Evolutionary conservation across 64 coral and sea anemone species (phyloP).

Genomic region (Cladopsammia gracilis): DNA sequence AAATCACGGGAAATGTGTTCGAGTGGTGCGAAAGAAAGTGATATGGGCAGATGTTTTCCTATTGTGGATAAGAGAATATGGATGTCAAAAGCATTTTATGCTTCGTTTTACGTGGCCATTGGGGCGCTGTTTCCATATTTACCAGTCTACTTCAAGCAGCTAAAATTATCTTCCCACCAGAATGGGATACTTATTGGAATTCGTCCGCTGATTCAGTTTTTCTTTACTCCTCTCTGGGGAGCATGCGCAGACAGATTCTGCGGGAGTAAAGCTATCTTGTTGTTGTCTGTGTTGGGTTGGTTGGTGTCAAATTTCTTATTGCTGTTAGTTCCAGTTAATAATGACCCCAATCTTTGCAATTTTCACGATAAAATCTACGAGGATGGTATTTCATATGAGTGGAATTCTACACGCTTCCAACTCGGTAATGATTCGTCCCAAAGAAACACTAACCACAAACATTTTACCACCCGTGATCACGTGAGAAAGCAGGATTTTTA

Average conservation of each 20-base stretch:
- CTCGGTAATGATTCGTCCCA: background rate
- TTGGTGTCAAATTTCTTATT: slow-evolving; percentile 77
- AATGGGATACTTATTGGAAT: slow-evolving; percentile 90
- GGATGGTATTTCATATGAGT: background rate
- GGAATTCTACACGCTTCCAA: background rate
- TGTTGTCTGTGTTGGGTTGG: slow-evolving; percentile 92
- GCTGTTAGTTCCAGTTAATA: slow-evolving; percentile 75
- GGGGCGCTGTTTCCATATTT: slow-evolving; percentile 95
- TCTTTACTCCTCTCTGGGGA: slow-evolving; percentile 89
- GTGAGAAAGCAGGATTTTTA: background rate
- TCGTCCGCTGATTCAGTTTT: slow-evolving; percentile 92
- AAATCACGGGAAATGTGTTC: background rate
- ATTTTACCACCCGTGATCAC: background rate
- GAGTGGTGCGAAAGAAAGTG: background rate
- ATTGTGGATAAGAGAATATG: slow-evolving; percentile 28
- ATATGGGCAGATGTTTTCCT: background rate
- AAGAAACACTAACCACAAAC: too few species aligned
- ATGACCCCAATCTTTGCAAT: slow-evolving; percentile 56
- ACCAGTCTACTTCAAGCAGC: slow-evolving; percentile 93
- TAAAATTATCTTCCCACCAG: slow-evolving; percentile 80
- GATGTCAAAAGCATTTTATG: slow-evolving; percentile 87
- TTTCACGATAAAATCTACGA: background rate
- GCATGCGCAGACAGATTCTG: slow-evolving; percentile 85
- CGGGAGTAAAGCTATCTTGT: slow-evolving; percentile 84
- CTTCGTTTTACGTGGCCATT: slow-evolving; percentile 94